A percentile compares a stretch with the other conserved stretches of the same genome.
Evolutionary conservation across 2,797 vertebrate genomes (phyloP).

Genomic region (Enteromius afrohamiltoni): DNA sequence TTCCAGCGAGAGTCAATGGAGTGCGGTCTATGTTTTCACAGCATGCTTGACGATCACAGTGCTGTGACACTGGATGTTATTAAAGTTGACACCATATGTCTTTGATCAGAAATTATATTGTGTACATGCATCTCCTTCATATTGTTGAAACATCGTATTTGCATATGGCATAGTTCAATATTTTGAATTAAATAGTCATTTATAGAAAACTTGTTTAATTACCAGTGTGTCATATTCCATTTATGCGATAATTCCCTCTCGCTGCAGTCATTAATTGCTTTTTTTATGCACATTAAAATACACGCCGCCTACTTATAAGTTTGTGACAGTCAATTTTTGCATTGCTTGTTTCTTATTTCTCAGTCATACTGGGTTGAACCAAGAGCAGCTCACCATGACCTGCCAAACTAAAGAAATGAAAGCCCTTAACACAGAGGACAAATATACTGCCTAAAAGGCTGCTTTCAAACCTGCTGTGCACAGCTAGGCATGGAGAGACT

Average conservation of each 20-base stretch:
- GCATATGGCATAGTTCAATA: constrained; percentile 5
- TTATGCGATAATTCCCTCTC: constrained; percentile 40
- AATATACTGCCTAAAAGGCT: constrained; percentile 40
- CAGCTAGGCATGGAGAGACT: constrained; percentile 37
- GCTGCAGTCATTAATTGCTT: constrained; percentile 35
- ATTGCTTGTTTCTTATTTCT: constrained; percentile 31
- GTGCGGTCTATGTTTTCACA: constrained; percentile 10
- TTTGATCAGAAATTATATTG: background rate
- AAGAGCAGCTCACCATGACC: constrained; percentile 12
- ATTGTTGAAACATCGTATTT: constrained; percentile 28
- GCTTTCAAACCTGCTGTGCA: constrained; percentile 52
- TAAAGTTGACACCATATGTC: background rate
- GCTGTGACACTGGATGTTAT: background rate
- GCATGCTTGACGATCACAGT: background rate
- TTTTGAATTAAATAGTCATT: constrained; percentile 26
- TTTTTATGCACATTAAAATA: constrained; percentile 40
- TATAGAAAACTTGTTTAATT: constrained; percentile 41
- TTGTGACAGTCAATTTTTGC: background rate
- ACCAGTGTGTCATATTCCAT: constrained; percentile 43
- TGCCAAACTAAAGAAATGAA: constrained; percentile 11
- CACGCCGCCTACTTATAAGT: constrained; percentile 5
- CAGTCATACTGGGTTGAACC: constrained; percentile 17
- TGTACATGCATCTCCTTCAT: background rate
- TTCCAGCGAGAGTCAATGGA: background rate
- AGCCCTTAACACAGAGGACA: constrained; percentile 33